These are phyloP conservation scores for Epizoanthus illoricatus DNA, from an alignment of 92 coral and sea anemone genomes.

Conservation along the genomic window DNA sequence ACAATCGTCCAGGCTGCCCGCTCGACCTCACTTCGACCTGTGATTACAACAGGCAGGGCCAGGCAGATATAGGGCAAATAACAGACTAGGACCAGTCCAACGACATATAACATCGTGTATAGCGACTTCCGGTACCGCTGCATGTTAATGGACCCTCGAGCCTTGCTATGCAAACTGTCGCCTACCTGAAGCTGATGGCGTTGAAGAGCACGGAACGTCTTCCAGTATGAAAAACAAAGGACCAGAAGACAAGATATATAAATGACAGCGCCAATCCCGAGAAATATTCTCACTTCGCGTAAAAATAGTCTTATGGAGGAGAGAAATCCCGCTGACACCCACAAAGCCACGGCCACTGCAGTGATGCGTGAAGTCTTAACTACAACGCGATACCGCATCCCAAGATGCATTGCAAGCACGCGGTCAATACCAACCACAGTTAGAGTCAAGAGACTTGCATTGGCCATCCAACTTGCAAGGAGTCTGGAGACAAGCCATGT, in stretches of 20 bases:
- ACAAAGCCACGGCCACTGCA: constrained; percentile 22
- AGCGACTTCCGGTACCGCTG: constrained; percentile 40
- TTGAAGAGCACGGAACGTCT: constrained; percentile 43
- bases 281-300: constrained; percentile 43
- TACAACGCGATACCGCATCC: constrained; percentile 45
- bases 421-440: constrained; percentile 57
- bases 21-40: constrained; percentile 41
- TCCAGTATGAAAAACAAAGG: constrained; percentile 44
- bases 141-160: constrained; percentile 21
- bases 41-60: constrained; percentile 39
- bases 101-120: constrained; percentile 50
- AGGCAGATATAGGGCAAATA: constrained; percentile 55
- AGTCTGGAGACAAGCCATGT: constrained; percentile 50
- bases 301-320: constrained; percentile 49
- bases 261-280: constrained; percentile 36
- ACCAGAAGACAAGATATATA: constrained; percentile 41
- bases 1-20: constrained; percentile 50
- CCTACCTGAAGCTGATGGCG: constrained; percentile 8
- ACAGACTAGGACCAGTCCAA: constrained; percentile 48
- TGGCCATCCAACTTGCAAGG: constrained; percentile 53
- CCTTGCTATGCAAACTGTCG: constrained; percentile 3
- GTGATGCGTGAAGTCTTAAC: constrained; percentile 41
- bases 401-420: constrained; percentile 50
- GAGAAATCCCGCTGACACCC: constrained; percentile 38
- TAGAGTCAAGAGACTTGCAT: constrained; percentile 46